Base-by-base conservation (phyloP, 2,797 vertebrate genomes). In the Neostethus bicornis region DNA sequence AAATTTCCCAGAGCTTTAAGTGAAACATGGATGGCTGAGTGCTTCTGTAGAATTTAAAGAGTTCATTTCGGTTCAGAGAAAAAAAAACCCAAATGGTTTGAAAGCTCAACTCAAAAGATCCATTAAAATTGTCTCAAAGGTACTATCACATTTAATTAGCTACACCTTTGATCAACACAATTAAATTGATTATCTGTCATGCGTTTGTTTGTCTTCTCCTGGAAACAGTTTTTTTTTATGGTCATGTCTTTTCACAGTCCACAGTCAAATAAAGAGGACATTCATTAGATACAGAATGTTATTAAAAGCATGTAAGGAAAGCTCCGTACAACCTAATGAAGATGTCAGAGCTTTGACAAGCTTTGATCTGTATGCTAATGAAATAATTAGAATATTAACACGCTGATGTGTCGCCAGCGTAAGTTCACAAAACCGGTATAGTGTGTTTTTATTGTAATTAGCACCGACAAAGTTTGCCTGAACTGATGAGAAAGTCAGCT, bases 1-100 rank as follows among this genome's bases (percentile, higher is more conserved):
- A 73, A 71, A 75, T 76, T 77, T 62, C 46, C 16, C 39, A 45
- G 53, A 66, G 70, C 46, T 67, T 75, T 45, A 21, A 37, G 42
- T 14, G 23, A 54, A 54, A 20, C 24, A 45, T 54, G 58, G 62
- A 54, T 57, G 59, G 69, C 51, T 73, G 50, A 46, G 38, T 47
- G 46, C 45, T 46, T 45, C 20, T 11, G 25, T 16, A 14, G 39
- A 57, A 34, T 21, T 23, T n/a, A n/a, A 28, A 50, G 7, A 31
- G 5, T 16, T 11, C 1, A 0, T 29, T 50, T 14, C 10, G 32
- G 42, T 29, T n/a, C 31, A 19, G 32, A 32, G 45, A 31, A 29
- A 58, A 60, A 8, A 47, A 61, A 37, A 21, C 12, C 50, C 17
- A n/a, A 24, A 50, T 26, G 10, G 10, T 61, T 29, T n/a, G 5